Evolutionary conservation across 1,140 invertebrate species (phyloP).

Genomic region (Rhyacophila brunnea): DNA sequence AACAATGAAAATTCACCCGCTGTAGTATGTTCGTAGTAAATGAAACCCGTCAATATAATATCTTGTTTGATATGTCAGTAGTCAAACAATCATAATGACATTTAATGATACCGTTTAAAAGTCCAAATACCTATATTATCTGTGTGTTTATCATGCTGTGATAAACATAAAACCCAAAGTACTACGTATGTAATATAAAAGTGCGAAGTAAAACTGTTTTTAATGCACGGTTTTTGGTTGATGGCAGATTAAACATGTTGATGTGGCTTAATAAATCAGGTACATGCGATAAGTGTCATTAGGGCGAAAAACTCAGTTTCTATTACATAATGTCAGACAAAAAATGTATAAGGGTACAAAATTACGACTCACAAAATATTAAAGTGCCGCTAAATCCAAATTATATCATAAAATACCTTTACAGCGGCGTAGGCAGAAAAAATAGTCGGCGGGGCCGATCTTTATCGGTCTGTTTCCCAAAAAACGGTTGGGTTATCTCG

Average conservation of each 20-base stretch:
- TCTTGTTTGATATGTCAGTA: no score
- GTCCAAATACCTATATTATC: no score
- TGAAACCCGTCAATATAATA: no score
- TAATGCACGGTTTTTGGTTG: no score
- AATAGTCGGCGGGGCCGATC: conserved; percentile 29
- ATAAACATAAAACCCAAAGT: no score
- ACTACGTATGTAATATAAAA: no score
- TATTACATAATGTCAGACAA: conserved; percentile 21
- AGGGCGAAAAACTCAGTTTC: conserved; percentile 5
- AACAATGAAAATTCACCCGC: no score
- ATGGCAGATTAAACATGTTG: background rate
- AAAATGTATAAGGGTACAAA: conserved; percentile 3
- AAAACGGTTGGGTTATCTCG: conserved; percentile 28
- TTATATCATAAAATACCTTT: conserved; percentile 31
- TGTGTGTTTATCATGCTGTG: no score
- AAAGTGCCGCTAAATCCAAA: conserved; percentile 24
- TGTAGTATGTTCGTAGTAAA: no score
- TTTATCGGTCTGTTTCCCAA: conserved; percentile 28
- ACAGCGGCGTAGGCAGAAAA: conserved; percentile 24
- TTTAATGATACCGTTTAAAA: no score
- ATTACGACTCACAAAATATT: conserved; percentile 19
- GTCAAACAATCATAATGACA: no score
- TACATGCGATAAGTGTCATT: conserved; percentile 16
- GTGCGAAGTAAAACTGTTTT: no score
- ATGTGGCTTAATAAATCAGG: conserved; percentile 14